A percentile compares a stretch with the other conserved stretches of the same genome.
phyloP scores from a whole-genome alignment of 2,888 invertebrate genomes.

The Hetaerina titia region DNA sequence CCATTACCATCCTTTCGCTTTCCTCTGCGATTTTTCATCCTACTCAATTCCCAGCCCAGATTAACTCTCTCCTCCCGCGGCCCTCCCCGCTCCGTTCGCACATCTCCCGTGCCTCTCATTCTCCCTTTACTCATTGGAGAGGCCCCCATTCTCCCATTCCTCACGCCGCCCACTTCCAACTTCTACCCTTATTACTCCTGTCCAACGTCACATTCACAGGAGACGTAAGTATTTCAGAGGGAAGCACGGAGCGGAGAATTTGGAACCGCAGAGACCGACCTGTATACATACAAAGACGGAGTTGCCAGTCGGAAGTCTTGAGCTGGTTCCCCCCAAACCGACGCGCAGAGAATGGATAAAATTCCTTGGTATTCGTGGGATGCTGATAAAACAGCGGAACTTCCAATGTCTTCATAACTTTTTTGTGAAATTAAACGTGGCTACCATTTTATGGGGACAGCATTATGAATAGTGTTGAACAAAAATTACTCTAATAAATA shows the following conservation, averaged over 20 bases:
- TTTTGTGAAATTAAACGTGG: too few relatives aligned
- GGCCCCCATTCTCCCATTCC: background rate
- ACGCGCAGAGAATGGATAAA: background rate
- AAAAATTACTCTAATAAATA: too few relatives aligned
- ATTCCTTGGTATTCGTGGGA: background rate
- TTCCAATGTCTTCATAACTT: too few relatives aligned
- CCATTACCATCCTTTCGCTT: background rate
- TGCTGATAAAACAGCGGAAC: background rate
- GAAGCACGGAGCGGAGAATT: background rate
- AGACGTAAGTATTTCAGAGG: background rate
- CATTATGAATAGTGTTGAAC: too few relatives aligned
- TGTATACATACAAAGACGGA: background rate
- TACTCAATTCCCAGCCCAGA: background rate
- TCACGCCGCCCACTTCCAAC: background rate
- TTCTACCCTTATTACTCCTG: background rate
- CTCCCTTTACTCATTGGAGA: background rate
- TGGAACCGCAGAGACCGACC: background rate
- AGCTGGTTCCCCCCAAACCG: background rate
- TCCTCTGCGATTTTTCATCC: conserved; percentile 32
- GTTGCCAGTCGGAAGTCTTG: background rate
- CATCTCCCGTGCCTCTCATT: background rate
- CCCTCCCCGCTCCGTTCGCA: background rate
- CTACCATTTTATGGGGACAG: too few relatives aligned
- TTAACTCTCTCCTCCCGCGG: background rate
- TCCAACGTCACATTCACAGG: background rate